phyloP scores from a whole-genome alignment of 64 coral and sea anemone species.

The Orbicella faveolata region DNA sequence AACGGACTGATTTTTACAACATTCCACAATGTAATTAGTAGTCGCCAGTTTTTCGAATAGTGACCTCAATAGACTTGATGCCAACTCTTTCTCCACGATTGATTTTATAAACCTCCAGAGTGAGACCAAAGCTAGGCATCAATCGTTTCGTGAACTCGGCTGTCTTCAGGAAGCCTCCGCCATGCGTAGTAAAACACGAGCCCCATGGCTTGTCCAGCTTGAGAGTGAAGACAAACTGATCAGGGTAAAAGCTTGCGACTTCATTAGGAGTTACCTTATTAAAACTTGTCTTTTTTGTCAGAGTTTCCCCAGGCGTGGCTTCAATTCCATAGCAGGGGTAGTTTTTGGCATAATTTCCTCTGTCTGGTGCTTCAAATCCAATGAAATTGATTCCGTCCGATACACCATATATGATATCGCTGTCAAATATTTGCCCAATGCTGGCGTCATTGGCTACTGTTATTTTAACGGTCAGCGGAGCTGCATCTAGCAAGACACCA shows the following conservation, averaged over 20 bases:
- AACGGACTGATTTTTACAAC: no score
- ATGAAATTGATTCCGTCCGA: slow-evolving; percentile 36
- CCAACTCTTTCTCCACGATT: neutral
- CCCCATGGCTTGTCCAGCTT: slow-evolving; percentile 53
- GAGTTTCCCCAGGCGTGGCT: neutral
- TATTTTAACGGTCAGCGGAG: neutral
- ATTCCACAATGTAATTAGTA: no score
- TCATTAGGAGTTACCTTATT: neutral
- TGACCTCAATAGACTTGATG: neutral
- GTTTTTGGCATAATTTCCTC: neutral
- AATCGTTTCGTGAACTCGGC: slow-evolving; percentile 35
- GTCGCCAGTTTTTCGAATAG: neutral
- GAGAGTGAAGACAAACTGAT: slow-evolving; percentile 47
- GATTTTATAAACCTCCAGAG: slow-evolving; percentile 16
- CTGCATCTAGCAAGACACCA: neutral
- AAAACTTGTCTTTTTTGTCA: neutral
- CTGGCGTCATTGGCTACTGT: neutral
- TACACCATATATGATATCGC: slow-evolving; percentile 37
- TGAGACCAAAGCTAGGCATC: slow-evolving; percentile 22
- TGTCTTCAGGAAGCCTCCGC: slow-evolving; percentile 40
- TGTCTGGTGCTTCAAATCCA: slow-evolving; percentile 27
- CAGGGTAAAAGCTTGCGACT: neutral
- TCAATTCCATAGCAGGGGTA: neutral
- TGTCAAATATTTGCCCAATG: neutral
- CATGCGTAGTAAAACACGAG: slow-evolving; percentile 43